Base-by-base conservation (phyloP, 1,140 invertebrate species). In the Lycorma delicatula region DNA sequence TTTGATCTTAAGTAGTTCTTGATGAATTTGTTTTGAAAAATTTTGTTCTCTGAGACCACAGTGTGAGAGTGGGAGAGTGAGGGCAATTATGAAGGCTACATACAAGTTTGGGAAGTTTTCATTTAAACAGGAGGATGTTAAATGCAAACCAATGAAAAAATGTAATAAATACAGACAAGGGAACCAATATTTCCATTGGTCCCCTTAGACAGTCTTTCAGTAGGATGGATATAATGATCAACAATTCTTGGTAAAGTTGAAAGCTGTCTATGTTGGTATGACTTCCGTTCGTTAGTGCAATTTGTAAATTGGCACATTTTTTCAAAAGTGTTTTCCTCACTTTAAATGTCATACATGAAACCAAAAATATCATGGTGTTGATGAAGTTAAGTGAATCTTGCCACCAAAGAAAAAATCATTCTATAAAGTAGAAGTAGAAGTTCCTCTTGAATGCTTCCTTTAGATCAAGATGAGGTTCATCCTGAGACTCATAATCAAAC, bases 381-480 rank as follows among this genome's bases (percentile, higher is more conserved):
- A 13, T 25, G 20, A 11, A 50, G 18, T 25, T 23, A 23, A 26
- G 7, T 4, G 23, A 50, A 50, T 16, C 48, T 4, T 16, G 20
- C 48, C 9, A 9, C 23, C 13, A 25, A 4, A 9, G 23, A 22
- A 48, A 20, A 36, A 1, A 56, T 41, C 12, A 54, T 38, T 4
- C 29, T 34, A 22, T 57, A 47, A 12, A 57, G n/a, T 18, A 57
- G 23, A 60, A 57, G 18, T 41, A 57, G 52, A 57, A 34, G 20
- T 46, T 46, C 7, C 16, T 46, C 18, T 20, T 46, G 16, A 46
- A 46, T 7, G 7, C 7, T 7, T 46, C 44, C 20, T 46, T 46
- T 46, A 20, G 44, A 18, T 46, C 18, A 9, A n/a, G 7, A n/a
- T 7, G 9, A 46, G 18, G 16, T 6, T 46, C 44, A 18, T 46